These are phyloP conservation scores for Julus scandinavius DNA, from an alignment of 2,888 invertebrate genomes.

Conservation along the genomic window DNA sequence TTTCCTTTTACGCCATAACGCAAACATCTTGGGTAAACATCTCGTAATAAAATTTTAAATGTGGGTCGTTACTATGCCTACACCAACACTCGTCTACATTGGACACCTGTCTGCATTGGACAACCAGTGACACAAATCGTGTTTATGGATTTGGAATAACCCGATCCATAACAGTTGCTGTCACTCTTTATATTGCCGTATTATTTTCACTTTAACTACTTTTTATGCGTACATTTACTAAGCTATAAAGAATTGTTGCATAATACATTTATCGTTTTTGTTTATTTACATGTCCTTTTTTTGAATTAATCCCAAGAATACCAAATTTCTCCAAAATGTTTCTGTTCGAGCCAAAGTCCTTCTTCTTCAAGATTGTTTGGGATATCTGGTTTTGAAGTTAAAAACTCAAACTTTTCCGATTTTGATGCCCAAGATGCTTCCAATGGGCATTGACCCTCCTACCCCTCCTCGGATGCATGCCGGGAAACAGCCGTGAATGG, in stretches of 20 bases:
- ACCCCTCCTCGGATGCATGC: neutral
- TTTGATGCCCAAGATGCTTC: neutral
- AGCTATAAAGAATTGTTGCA: no score
- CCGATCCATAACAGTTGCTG: no score
- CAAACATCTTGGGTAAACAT: conserved; percentile 29
- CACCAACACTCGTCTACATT: neutral
- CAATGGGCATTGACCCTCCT: neutral
- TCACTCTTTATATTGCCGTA: no score
- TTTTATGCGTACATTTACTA: no score
- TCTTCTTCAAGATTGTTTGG: no score
- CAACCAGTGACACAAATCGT: neutral
- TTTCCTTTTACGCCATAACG: conserved; percentile 17
- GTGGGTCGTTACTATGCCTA: neutral
- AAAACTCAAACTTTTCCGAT: neutral
- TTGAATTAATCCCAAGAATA: no score
- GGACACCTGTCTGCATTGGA: neutral
- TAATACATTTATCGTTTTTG: no score
- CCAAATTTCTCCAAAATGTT: no score
- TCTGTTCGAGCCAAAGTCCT: no score
- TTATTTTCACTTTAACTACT: no score
- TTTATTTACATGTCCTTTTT: no score
- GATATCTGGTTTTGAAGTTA: no score
- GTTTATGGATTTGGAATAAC: neutral
- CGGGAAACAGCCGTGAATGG: neutral
- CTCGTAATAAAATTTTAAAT: neutral